Evolutionary conservation across 2,888 invertebrate genomes (phyloP).

Genomic region (Campoplex capitator): DNA sequence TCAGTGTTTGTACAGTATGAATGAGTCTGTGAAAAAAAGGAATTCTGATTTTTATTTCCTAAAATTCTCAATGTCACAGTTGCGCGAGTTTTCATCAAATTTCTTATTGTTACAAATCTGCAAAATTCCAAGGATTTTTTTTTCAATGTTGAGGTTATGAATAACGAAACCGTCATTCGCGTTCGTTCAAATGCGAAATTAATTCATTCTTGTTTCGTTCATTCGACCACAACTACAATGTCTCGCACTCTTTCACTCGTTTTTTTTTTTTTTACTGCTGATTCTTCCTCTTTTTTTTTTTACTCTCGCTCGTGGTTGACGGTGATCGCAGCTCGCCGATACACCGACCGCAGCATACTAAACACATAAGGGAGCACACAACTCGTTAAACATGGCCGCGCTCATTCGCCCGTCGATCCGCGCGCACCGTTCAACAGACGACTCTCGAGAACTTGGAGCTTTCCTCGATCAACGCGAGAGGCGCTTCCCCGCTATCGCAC

Average conservation of each 20-base stretch:
- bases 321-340: slow-evolving; percentile 72
- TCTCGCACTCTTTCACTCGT: not conserved
- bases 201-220: not conserved
- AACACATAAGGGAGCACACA: slow-evolving; percentile 76
- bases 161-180: not conserved
- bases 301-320: slow-evolving; percentile 59
- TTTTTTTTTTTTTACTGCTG: not conserved
- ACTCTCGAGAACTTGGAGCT: slow-evolving; percentile 23
- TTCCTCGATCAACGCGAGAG: slow-evolving; percentile 60
- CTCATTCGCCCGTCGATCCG: slow-evolving; percentile 61
- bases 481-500: slow-evolving; percentile 29
- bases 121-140: not conserved
- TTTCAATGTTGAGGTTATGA: slow-evolving; percentile 10
- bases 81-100: not conserved
- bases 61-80: slow-evolving; percentile 6
- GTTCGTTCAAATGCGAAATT: not conserved
- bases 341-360: slow-evolving; percentile 81
- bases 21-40: not conserved
- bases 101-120: not conserved
- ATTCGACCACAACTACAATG: not conserved
- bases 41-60: not conserved
- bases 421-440: slow-evolving; percentile 36
- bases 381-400: slow-evolving; percentile 80
- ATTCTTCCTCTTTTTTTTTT: not conserved
- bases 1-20: not conserved